These are phyloP conservation scores for Polydrusus cervinus DNA, from an alignment of 2,888 invertebrate species.

Conservation along the genomic window DNA sequence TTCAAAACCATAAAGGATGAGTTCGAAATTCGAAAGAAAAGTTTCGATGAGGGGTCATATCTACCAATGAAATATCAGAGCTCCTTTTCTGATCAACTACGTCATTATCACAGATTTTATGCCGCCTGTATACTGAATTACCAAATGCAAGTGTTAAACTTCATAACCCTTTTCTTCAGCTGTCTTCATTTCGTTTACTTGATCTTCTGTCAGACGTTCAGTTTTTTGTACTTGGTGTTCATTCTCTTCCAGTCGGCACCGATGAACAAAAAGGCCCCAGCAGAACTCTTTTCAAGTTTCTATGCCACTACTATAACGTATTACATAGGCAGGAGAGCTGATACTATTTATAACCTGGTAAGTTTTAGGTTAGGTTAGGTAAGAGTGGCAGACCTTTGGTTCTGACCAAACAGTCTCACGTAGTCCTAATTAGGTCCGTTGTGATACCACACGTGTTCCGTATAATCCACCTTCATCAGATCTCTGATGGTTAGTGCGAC, in stretches of 20 bases:
- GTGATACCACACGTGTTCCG: too few species aligned
- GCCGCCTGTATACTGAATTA: slow-evolving; percentile 36
- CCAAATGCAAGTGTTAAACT: slow-evolving; percentile 27
- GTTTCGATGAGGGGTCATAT: neutral
- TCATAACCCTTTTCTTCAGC: slow-evolving; percentile 9
- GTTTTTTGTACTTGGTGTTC: slow-evolving; percentile 30
- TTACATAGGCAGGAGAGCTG: slow-evolving; percentile 23
- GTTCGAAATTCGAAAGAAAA: slow-evolving; percentile 14
- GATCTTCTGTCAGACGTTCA: slow-evolving; percentile 27
- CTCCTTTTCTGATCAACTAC: slow-evolving; percentile 29
- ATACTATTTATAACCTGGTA: slow-evolving; percentile 24
- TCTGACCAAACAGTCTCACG: too few species aligned
- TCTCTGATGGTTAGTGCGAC: too few species aligned
- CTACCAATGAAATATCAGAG: neutral
- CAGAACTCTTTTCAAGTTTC: slow-evolving; percentile 15
- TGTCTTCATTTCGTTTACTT: slow-evolving; percentile 24
- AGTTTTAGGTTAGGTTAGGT: too few species aligned
- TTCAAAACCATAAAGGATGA: slow-evolving; percentile 17
- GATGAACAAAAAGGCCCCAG: neutral
- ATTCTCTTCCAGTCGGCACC: neutral
- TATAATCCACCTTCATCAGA: too few species aligned
- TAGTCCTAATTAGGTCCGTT: too few species aligned
- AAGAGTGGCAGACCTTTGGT: too few species aligned
- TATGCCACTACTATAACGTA: slow-evolving; percentile 1
- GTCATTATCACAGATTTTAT: slow-evolving; percentile 33